Percentiles rank a stretch among this genome's conserved stretches.
These are phyloP conservation scores for Psylliodes chrysocephalus DNA, from an alignment of 2,888 invertebrate genomes.

Conservation along the genomic window DNA sequence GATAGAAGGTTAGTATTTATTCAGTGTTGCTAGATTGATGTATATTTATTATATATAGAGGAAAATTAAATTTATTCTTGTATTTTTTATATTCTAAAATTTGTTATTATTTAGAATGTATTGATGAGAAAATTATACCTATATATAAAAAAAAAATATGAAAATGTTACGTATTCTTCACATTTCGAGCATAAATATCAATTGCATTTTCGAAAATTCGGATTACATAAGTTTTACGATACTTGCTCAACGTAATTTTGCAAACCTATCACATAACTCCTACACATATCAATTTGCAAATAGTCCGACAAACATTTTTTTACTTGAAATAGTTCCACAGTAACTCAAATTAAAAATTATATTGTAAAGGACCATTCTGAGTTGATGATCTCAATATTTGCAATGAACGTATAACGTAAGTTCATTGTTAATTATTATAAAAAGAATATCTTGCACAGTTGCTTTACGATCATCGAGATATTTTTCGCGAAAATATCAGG, in stretches of 20 bases:
- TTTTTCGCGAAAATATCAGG: constrained; percentile 47
- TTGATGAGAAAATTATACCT: too few relatives aligned
- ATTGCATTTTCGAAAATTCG: background rate
- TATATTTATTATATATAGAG: too few relatives aligned
- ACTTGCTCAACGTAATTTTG: constrained; percentile 1
- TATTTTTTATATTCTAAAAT: too few relatives aligned
- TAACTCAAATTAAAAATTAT: constrained; percentile 29
- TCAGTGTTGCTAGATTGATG: too few relatives aligned
- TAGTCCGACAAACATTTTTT: constrained; percentile 22
- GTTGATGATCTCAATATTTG: constrained; percentile 44
- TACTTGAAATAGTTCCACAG: constrained; percentile 31
- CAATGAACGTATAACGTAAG: constrained; percentile 22
- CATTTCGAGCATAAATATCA: too few relatives aligned
- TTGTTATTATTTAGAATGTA: too few relatives aligned
- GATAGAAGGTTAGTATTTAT: too few relatives aligned
- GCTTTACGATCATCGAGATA: constrained; percentile 39
- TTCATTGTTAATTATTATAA: constrained; percentile 18
- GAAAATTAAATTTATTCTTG: too few relatives aligned
- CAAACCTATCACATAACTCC: background rate
- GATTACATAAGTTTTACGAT: background rate
- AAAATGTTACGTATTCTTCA: too few relatives aligned
- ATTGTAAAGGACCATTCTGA: constrained; percentile 34
- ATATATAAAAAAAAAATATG: too few relatives aligned
- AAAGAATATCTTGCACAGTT: constrained; percentile 18
- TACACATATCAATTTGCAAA: constrained; percentile 8